Evolutionary conservation across 2,797 vertebrate species (phyloP), one percentile per base, ranked within the genome.

Genomic region (Alectoris magna): DNA sequence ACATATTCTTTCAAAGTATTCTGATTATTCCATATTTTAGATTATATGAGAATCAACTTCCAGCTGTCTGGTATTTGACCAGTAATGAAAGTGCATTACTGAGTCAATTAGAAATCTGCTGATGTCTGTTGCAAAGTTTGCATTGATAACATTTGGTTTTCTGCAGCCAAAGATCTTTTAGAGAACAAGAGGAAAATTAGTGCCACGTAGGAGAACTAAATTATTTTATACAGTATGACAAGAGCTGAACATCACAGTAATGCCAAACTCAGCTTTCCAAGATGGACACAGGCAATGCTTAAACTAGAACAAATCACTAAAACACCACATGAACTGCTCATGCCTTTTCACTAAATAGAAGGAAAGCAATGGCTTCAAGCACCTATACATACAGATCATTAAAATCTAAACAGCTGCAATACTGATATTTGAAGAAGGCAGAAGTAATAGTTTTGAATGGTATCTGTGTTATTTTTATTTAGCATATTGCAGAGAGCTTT

Each of bases 11-110:
- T 81, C 15, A 66, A 83, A 89, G 41, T 49, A 85, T 74, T 87
- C 59, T 89, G 44, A 87, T 92, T 68, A 80, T 85, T 88, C 26
- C 12, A 16, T 72, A 60, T 70, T 87, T 84, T 26, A 91, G 60
- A 60, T 75, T 86, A 70, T 49, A 67, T 38, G 59, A 93, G 63
- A 90, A 84, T 38, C 26, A 88, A 82, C 39, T 84, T 94, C 71
- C 74, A 93, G 68, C 66, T 94, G 72, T 74, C 74, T 27, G 68
- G 10, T 58, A 62, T 79, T 80, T 83, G 39, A 22, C 31, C 51
- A 49, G 36, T 64, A 91, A 93, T 60, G 34, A 73, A 87, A 75
- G 10, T 22, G 55, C 9, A 38, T 85, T 91, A 85, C 27, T 81
- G 67, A 91, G 72, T 59, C 78, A 93, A 87, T 46, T 18, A 87